These are phyloP conservation scores for Beaufortia kweichowensis DNA, from an alignment of 2,113 vertebrate species.

Conservation along the genomic window DNA sequence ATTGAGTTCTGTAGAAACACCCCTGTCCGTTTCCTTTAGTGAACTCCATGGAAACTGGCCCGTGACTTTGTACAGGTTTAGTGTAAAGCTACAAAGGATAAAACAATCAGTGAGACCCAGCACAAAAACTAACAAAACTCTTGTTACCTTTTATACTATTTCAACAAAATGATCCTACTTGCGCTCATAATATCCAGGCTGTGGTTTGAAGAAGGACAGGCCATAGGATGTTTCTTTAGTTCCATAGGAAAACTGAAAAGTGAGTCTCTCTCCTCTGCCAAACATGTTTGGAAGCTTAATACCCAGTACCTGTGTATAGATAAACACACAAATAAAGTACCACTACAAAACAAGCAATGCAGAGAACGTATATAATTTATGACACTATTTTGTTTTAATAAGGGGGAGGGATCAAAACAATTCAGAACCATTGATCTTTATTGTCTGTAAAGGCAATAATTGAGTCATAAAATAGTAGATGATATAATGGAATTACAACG, in stretches of 20 bases:
- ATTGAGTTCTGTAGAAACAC: slow-evolving; percentile 85
- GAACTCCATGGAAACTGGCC: slow-evolving; percentile 99
- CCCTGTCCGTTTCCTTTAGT: slow-evolving; percentile 92
- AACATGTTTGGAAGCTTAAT: slow-evolving; percentile 91
- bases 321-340: slow-evolving; percentile 11
- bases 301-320: slow-evolving; percentile 83
- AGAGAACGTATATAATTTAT: neutral
- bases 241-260: slow-evolving; percentile 97
- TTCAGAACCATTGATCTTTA: too few relatives aligned
- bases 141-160: neutral
- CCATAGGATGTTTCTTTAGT: slow-evolving; percentile 98
- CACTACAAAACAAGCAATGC: too few relatives aligned
- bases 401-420: too few relatives aligned
- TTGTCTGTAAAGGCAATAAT: too few relatives aligned
- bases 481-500: too few relatives aligned
- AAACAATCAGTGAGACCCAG: neutral
- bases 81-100: slow-evolving; percentile 77
- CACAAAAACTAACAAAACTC: neutral
- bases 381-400: neutral
- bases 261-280: slow-evolving; percentile 93
- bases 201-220: slow-evolving; percentile 94
- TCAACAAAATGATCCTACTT: slow-evolving; percentile 76
- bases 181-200: slow-evolving; percentile 87
- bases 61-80: slow-evolving; percentile 95
- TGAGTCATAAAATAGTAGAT: too few relatives aligned